A percentile compares a stretch with the other conserved stretches of the same genome.
Conservation (phyloP, 2,113 vertebrate genomes). For the Tamias sibiricus region DNA sequence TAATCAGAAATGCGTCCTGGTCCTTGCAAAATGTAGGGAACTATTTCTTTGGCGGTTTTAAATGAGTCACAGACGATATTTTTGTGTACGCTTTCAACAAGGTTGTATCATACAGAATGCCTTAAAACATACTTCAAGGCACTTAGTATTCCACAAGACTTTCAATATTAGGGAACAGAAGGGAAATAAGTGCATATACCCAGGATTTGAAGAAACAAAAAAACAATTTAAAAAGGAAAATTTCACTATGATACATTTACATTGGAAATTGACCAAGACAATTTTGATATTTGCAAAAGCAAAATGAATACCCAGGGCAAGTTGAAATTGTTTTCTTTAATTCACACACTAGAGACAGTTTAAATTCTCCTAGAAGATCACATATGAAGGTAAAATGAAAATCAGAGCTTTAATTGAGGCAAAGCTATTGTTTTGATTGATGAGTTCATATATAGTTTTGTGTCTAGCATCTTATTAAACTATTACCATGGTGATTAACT, state of each 20-base stretch:
- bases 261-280: conserved; percentile 15
- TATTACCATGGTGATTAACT: background rate
- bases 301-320: background rate
- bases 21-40: background rate
- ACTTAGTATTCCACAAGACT: conserved; percentile 55
- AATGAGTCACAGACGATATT: conserved; percentile 36
- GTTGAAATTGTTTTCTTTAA: background rate
- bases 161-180: background rate
- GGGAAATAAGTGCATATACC: background rate
- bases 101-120: conserved; percentile 65
- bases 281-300: background rate
- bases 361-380: background rate
- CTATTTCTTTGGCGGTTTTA: background rate
- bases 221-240: conserved; percentile 68
- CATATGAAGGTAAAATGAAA: background rate
- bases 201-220: conserved; percentile 38
- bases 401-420: background rate
- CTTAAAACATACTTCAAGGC: conserved; percentile 65
- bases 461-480: background rate
- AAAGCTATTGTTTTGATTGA: background rate
- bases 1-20: background rate
- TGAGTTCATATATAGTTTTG: background rate
- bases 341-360: background rate
- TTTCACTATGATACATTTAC: background rate
- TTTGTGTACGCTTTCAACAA: conserved; percentile 59